Evolutionary conservation across 2,113 vertebrate genomes (phyloP), one percentile per base, ranked within the genome.

Genomic region (Oncorhynchus keta): DNA sequence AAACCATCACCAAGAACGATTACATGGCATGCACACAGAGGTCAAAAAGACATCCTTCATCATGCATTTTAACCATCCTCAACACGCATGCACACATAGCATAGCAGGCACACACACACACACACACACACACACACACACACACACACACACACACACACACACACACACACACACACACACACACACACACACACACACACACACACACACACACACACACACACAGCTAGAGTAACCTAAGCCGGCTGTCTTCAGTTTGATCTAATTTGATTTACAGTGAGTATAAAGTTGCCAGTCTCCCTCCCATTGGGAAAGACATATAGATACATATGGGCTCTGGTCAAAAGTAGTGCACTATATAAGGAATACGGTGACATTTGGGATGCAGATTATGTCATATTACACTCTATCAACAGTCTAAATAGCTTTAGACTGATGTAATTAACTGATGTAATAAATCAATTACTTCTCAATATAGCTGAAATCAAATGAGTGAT

Each of bases 1-100:
- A 80, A 80, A 18, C 75, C 76, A 76, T 78, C 87, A 81, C 75
- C 78, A 64, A 72, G 73, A 76, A 55, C 18, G 13, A 18, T 45
- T 45, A 11, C 4, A 73, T 8, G 72, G 77, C 81, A 85, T 85
- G 83, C 82, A 80, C n/a, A 2, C 51, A 62, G 59, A 11, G 9
- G 59, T 62, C 59, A n/a, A 62, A 62, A n/a, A 62, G 59, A 62
- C n/a, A 62, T 11, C n/a, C 59, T 16, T 64, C 35, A 55, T 3
- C 28, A 66, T 59, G 20, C 20, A 76, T 71, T 73, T 49, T 3
- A 26, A 64, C 61, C 70, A 11, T 68, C 74, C 45, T 62, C 59
- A 22, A 51, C 69, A 71, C 5, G 69, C 48, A 70, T 0, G 2
- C 69, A 71, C 68, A n/a, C 28, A 69, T 30, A 8, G 30, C 28